Conservation (phyloP, 2,888 invertebrate genomes). For the Augiades crinisus region DNA sequence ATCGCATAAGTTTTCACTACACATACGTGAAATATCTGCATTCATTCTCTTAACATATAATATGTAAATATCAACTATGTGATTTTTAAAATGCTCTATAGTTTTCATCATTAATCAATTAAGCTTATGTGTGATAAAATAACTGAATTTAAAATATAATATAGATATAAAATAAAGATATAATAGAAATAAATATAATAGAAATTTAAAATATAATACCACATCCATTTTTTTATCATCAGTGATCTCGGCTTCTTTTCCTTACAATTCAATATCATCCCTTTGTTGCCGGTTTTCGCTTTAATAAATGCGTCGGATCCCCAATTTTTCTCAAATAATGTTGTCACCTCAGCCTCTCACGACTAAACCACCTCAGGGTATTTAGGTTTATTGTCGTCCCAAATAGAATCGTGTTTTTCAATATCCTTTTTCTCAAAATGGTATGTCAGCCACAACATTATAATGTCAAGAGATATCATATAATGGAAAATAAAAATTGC, state of each 20-base stretch:
- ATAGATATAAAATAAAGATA: too few species aligned
- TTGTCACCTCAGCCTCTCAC: slow-evolving; percentile 61
- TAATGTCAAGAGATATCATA: slow-evolving; percentile 12
- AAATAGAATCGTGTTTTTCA: slow-evolving; percentile 30
- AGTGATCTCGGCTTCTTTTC: slow-evolving; percentile 44
- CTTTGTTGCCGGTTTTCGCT: slow-evolving; percentile 79
- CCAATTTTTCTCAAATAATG: slow-evolving; percentile 75
- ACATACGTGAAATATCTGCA: too few species aligned
- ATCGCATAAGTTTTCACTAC: too few species aligned
- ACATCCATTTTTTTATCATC: slow-evolving; percentile 38
- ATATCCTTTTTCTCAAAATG: slow-evolving; percentile 16
- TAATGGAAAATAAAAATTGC: neutral
- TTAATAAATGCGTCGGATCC: slow-evolving; percentile 75
- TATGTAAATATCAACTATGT: too few species aligned
- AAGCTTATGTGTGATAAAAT: too few species aligned
- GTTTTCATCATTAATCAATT: too few species aligned
- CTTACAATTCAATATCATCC: slow-evolving; percentile 79
- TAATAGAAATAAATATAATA: neutral
- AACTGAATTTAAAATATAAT: too few species aligned
- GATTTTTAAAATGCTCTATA: too few species aligned
- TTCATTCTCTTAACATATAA: too few species aligned
- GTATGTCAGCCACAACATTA: slow-evolving; percentile 16
- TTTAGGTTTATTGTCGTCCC: slow-evolving; percentile 37
- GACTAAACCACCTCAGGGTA: slow-evolving; percentile 34
- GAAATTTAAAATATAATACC: slow-evolving; percentile 29